A percentile compares a stretch with the other conserved stretches of the same genome.
Evolutionary conservation across 2,797 vertebrate genomes (phyloP).

Genomic region (Pangasius sanitwongsei): DNA sequence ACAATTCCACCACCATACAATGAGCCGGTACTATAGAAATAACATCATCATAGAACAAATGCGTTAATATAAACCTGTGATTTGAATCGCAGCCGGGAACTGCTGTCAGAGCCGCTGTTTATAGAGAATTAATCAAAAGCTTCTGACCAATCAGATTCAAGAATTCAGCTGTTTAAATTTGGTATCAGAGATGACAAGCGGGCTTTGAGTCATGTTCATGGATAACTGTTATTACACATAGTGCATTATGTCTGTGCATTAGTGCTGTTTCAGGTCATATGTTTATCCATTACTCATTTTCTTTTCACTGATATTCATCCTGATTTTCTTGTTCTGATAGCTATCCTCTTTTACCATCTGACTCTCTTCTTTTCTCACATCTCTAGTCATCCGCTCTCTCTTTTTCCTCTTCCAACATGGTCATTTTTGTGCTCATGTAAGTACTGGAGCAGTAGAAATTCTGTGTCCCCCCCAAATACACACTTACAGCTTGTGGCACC

Average conservation of each 20-base stretch:
- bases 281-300: conserved; percentile 19
- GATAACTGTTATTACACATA: not conserved
- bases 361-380: conserved; percentile 56
- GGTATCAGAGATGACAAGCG: not conserved
- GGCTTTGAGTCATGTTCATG: not conserved
- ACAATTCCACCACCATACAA: not conserved
- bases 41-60: not conserved
- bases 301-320: conserved; percentile 26
- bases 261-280: not conserved
- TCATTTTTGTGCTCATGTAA: conserved; percentile 65
- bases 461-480: not conserved
- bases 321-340: conserved; percentile 21
- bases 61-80: not conserved
- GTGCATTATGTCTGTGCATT: not conserved
- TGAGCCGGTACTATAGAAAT: not conserved
- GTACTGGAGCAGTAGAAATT: conserved; percentile 54
- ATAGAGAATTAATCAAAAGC: not conserved
- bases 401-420: conserved; percentile 67
- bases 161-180: not conserved
- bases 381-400: conserved; percentile 68
- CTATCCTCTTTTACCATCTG: conserved; percentile 29
- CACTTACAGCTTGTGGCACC: not conserved
- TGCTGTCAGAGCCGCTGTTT: not conserved
- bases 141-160: not conserved
- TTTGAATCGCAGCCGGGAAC: not conserved